These are phyloP conservation scores for Plotosus lineatus DNA, from an alignment of 2,113 vertebrate species.

Conservation along the genomic window DNA sequence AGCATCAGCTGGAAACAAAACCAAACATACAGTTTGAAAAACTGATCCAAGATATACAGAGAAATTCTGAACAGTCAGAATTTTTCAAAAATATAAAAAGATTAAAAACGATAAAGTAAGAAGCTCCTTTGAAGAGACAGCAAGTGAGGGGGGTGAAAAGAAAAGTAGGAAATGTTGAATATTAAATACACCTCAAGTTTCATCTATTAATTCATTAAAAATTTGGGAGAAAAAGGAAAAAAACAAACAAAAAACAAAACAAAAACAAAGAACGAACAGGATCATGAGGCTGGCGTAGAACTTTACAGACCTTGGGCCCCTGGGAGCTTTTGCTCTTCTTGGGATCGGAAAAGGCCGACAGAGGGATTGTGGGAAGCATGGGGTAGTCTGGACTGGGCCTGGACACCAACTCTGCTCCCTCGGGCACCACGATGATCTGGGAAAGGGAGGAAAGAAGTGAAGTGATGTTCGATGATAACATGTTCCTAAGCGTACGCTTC, in stretches of 20 bases:
- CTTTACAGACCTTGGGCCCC: slow-evolving; percentile 87
- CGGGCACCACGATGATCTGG: slow-evolving; percentile 96
- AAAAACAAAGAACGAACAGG: not conserved
- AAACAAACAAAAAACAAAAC: not conserved
- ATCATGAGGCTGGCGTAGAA: not conserved
- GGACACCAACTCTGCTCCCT: slow-evolving; percentile 90
- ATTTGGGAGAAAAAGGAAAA: not conserved
- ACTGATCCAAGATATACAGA: not conserved
- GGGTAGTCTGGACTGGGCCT: slow-evolving; percentile 96
- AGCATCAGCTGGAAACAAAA: not conserved
- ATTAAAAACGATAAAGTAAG: not conserved
- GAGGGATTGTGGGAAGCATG: slow-evolving; percentile 96
- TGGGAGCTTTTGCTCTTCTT: slow-evolving; percentile 97
- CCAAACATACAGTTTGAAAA: not conserved
- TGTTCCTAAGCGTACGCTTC: not conserved
- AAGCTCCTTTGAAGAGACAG: not conserved
- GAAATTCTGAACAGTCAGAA: not conserved
- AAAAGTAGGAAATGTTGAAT: not conserved
- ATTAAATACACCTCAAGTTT: no score
- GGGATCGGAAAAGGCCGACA: slow-evolving; percentile 97
- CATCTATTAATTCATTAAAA: no score
- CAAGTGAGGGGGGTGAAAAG: not conserved
- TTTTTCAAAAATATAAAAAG: not conserved
- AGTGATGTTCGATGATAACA: no score
- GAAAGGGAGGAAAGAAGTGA: slow-evolving; percentile 3